phyloP scores from a whole-genome alignment of 2,113 vertebrate species.

The Capra hircus region DNA sequence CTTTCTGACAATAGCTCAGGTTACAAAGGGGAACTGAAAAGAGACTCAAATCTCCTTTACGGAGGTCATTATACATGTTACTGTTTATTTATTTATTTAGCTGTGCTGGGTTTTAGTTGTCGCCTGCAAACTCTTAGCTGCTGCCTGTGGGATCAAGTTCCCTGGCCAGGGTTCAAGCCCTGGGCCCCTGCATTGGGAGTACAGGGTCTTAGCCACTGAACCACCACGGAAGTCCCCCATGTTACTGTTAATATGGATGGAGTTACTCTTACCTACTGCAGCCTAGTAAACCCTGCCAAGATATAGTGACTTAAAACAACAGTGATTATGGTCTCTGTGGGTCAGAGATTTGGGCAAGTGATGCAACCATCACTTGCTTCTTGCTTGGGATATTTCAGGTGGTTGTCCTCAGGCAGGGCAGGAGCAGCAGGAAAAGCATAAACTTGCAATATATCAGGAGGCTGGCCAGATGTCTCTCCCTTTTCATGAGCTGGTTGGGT shows the following conservation, averaged over 20 bases:
- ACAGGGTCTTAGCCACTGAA: not conserved
- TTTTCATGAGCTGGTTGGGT: not conserved
- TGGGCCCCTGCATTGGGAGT: not conserved
- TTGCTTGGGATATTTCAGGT: not conserved
- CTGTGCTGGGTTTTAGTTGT: not conserved
- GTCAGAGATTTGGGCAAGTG: not conserved
- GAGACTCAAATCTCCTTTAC: not conserved
- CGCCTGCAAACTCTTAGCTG: not conserved
- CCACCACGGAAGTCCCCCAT: not conserved
- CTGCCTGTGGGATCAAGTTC: not conserved
- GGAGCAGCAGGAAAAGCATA: not conserved
- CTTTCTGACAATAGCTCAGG: not conserved
- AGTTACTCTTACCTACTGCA: not conserved
- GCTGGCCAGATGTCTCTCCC: not conserved
- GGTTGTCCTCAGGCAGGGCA: not conserved
- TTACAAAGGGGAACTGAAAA: not conserved
- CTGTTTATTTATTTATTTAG: not conserved
- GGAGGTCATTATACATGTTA: not conserved
- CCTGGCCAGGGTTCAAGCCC: not conserved
- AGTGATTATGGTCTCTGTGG: not conserved
- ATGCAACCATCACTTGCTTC: not conserved
- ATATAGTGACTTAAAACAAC: not conserved
- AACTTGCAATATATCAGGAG: not conserved
- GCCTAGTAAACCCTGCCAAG: not conserved
- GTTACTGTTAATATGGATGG: not conserved